Conservation (phyloP, 2,888 invertebrate genomes). For the Dasysyrphus tricinctus region DNA sequence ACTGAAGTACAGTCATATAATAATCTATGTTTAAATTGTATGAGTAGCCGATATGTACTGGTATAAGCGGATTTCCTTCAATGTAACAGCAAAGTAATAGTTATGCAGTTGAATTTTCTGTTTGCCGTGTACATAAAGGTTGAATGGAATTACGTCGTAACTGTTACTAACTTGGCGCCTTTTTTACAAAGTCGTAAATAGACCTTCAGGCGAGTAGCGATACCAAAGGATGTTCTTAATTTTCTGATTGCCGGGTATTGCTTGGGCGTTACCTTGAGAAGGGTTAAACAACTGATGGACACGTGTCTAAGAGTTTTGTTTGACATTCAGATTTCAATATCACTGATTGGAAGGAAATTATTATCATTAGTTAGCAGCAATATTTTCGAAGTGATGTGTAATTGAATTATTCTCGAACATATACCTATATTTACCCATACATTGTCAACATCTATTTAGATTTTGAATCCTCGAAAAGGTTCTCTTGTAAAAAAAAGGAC, state of each 20-base stretch:
- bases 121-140: conserved; percentile 81
- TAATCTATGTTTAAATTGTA: too few species aligned
- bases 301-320: conserved; percentile 80
- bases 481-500: neutral
- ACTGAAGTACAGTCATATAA: too few species aligned
- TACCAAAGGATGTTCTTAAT: neutral
- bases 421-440: too few species aligned
- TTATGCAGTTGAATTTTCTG: conserved; percentile 76
- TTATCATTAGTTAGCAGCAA: neutral
- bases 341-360: conserved; percentile 1
- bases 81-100: conserved; percentile 81
- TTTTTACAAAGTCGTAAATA: conserved; percentile 58
- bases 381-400: neutral
- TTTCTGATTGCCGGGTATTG: conserved; percentile 80
- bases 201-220: conserved; percentile 13
- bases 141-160: conserved; percentile 84
- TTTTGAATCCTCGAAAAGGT: conserved; percentile 31
- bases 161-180: conserved; percentile 78
- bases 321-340: conserved; percentile 48
- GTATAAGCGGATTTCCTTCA: conserved; percentile 10
- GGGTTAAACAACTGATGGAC: conserved; percentile 83
- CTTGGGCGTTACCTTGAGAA: conserved; percentile 84
- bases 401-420: neutral
- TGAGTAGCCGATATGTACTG: neutral
- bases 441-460: too few species aligned